Percentiles rank a stretch among this genome's conserved stretches.
phyloP scores from a whole-genome alignment of 1,140 invertebrate genomes.

The Nasonia giraulti region DNA sequence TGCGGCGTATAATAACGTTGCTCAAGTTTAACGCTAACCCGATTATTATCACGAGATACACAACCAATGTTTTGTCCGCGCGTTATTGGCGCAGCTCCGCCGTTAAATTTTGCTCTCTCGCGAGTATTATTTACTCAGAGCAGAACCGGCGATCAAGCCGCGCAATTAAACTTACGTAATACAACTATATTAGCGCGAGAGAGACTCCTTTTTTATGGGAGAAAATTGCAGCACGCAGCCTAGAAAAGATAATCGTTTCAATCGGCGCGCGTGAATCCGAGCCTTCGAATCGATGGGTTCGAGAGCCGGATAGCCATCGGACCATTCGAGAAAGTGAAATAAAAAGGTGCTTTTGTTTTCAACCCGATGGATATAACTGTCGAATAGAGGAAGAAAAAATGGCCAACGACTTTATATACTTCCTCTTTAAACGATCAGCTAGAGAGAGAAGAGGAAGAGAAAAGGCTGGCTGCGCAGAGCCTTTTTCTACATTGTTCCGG shows the following conservation, averaged over 20 bases:
- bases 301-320: neutral
- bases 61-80: neutral
- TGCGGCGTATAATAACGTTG: neutral
- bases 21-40: neutral
- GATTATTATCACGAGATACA: neutral
- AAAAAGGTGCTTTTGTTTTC: constrained; percentile 21
- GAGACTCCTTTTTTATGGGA: too few relatives aligned
- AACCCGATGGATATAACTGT: constrained; percentile 27
- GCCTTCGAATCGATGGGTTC: neutral
- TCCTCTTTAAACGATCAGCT: constrained; percentile 42
- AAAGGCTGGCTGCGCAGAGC: neutral
- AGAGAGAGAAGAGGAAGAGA: constrained; percentile 20
- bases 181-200: neutral
- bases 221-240: neutral
- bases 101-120: neutral
- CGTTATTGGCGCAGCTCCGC: too few relatives aligned
- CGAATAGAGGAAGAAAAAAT: constrained; percentile 42
- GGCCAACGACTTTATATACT: constrained; percentile 24
- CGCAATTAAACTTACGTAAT: neutral
- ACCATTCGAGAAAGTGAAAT: constrained; percentile 22
- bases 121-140: neutral
- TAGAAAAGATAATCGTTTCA: neutral
- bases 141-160: neutral
- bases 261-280: neutral
- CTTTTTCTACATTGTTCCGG: constrained; percentile 47